phyloP scores from a whole-genome alignment of 2,797 vertebrate species.

The Clamator glandarius region DNA sequence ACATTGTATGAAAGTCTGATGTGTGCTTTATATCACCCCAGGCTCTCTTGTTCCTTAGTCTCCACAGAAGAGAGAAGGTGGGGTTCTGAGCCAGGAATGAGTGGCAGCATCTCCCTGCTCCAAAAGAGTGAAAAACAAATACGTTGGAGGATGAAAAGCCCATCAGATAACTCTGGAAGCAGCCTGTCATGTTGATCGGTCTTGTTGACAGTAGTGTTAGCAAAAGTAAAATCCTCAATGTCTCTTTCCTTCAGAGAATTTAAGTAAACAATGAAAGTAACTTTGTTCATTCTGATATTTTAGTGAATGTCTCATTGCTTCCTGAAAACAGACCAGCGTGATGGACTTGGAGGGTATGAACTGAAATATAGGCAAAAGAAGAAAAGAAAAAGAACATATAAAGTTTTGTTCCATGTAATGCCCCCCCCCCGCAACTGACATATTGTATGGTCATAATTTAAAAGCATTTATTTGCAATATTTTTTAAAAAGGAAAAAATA shows the following conservation, averaged over 20 bases:
- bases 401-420: background rate
- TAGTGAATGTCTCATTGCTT: background rate
- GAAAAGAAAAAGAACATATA: background rate
- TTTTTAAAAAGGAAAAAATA: background rate
- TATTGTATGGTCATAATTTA: background rate
- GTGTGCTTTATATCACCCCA: background rate
- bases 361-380: background rate
- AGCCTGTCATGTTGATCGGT: background rate
- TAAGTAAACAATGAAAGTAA: constrained; percentile 16
- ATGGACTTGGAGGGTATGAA: background rate
- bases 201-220: background rate
- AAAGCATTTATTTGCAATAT: background rate
- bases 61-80: background rate
- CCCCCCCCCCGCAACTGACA: background rate
- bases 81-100: background rate
- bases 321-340: background rate
- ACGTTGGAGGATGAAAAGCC: background rate
- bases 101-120: background rate
- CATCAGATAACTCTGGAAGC: background rate
- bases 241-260: background rate
- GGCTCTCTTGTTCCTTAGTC: background rate
- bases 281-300: background rate
- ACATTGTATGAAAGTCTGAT: background rate
- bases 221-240: background rate
- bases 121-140: background rate